Evolutionary conservation across 2,888 invertebrate genomes (phyloP).

Genomic region (Xestoiulus laeticollis): DNA sequence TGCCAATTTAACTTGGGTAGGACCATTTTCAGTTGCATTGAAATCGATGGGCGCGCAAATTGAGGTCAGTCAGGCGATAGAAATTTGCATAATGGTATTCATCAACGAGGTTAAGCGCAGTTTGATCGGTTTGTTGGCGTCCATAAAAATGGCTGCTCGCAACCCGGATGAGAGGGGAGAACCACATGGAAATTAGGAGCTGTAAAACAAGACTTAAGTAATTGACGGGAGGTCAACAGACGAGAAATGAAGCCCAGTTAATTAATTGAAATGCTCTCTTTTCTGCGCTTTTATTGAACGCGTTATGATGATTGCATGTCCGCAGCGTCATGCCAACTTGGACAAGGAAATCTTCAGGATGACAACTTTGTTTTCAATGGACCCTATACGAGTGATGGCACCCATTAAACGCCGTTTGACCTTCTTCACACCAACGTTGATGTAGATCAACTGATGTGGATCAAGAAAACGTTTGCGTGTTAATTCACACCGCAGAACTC

Average conservation of each 20-base stretch:
- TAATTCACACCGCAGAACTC: no score
- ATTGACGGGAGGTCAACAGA: slow-evolving; percentile 22
- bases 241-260: slow-evolving; percentile 2
- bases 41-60: neutral
- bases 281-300: neutral
- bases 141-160: neutral
- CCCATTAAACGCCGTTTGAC: no score
- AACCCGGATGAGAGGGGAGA: neutral
- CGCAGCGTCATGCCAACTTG: slow-evolving; percentile 4
- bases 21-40: neutral
- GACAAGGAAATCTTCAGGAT: neutral
- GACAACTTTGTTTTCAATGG: neutral
- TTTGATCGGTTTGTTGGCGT: neutral
- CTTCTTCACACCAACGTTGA: no score
- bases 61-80: neutral
- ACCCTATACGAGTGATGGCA: no score
- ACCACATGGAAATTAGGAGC: slow-evolving; percentile 2
- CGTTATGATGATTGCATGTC: slow-evolving; percentile 7
- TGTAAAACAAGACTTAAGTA: slow-evolving; percentile 30
- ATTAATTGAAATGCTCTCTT: slow-evolving; percentile 5
- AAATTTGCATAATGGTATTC: slow-evolving; percentile 33
- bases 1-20: neutral
- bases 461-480: no score
- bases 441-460: no score
- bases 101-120: slow-evolving; percentile 33